Conservation (phyloP, 2,113 vertebrate genomes). For the Canis aureus region DNA sequence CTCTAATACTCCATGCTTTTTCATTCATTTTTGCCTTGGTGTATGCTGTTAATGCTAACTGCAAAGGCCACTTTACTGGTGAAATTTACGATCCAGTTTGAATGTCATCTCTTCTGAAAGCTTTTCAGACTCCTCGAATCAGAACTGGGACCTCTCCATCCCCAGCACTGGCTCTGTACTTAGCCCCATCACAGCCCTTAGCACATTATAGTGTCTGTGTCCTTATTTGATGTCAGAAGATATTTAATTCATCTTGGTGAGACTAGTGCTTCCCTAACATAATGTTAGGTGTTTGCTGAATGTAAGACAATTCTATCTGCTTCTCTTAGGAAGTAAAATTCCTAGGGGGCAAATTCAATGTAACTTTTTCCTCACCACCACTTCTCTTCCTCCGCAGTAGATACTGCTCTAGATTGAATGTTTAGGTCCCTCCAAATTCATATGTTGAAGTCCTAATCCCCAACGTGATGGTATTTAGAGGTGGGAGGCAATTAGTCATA, state of each 20-base stretch:
- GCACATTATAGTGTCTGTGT: not conserved
- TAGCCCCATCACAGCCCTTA: not conserved
- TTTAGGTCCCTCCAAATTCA: not conserved
- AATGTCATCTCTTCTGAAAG: not conserved
- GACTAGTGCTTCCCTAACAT: not conserved
- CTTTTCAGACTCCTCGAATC: not conserved
- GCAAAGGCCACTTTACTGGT: not conserved
- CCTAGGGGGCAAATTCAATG: not conserved
- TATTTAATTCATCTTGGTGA: slow-evolving; percentile 31
- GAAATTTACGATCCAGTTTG: not conserved
- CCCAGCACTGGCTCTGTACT: not conserved
- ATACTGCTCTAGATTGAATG: not conserved
- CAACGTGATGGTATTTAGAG: not conserved
- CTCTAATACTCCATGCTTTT: not conserved
- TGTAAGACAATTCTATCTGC: not conserved
- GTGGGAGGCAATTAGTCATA: not conserved
- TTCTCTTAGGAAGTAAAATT: slow-evolving; percentile 39
- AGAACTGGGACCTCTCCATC: not conserved
- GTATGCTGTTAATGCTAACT: not conserved
- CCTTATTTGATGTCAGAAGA: slow-evolving; percentile 8
- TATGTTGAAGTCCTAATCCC: not conserved
- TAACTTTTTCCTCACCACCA: not conserved
- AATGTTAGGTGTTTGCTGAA: not conserved
- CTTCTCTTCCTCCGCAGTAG: not conserved
- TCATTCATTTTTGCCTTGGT: not conserved